Base-by-base conservation (phyloP, 2,888 invertebrate species). In the Panopea generosa region DNA sequence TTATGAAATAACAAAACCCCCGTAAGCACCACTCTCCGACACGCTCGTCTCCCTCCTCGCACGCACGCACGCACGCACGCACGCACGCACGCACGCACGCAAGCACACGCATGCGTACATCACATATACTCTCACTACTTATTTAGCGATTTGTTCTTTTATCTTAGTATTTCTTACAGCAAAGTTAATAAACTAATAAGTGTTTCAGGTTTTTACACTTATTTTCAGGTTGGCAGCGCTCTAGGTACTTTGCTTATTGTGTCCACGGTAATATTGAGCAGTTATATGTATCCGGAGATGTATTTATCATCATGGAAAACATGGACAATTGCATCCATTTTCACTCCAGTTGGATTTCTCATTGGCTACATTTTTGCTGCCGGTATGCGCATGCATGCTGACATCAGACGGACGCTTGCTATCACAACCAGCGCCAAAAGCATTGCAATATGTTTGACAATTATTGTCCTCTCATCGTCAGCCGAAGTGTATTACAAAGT, bases 371-470 rank as follows among this genome's bases (percentile, higher is more conserved):
- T 66, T 9, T 22, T 66, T 7, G 43, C 66, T 2, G 16, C 55
- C 1, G 29, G 18, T 45, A 66, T 66, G 66, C 66, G 66, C 66
- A 55, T 66, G 56, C 66, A 55, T 47, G 56, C 29, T 9, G 55
- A 66, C 55, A 55, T 56, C 24, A 55, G 66, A 18, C 56, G 66
- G 18, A 66, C 66, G 47, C 40, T 66, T 45, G 66, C 27, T 16
- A 66, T 66, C 4, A 66, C 56, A n/a, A 66, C 66, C 43, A 66
- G 66, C 43, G 56, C 47, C 7, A 66, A 66, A 47, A 66, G 66
- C 33, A 66, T 66, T 27, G 66, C 66, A 33, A 24, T 66, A 22
- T 45, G 66, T 22, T 56, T 66, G 45, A 66, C 66, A 20, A 66
- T 66, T n/a, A 50, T 66, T 2, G 55, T 56, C 1, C 40, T 66